These are phyloP conservation scores for Drosophila triauraria DNA, from an alignment of 1,140 invertebrate species.

Conservation along the genomic window DNA sequence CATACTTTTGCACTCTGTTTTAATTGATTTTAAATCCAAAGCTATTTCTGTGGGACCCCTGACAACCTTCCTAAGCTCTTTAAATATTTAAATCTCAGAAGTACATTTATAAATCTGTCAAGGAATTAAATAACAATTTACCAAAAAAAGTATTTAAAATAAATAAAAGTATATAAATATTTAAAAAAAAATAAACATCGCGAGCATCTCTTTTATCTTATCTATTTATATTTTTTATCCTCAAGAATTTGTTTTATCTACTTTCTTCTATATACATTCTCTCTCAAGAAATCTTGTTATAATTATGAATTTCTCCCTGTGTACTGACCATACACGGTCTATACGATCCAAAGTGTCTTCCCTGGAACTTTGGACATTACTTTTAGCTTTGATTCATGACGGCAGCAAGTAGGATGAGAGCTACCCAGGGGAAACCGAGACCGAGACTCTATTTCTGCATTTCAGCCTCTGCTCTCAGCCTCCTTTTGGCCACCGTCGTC, in stretches of 20 bases:
- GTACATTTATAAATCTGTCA: not conserved
- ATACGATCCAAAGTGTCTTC: constrained; percentile 39
- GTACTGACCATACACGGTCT: constrained; percentile 17
- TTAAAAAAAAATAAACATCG: no score
- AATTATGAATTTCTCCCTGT: constrained; percentile 3
- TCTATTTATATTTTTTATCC: no score
- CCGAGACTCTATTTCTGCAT: constrained; percentile 27
- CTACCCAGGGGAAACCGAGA: constrained; percentile 2
- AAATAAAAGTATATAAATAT: no score
- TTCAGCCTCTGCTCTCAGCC: not conserved
- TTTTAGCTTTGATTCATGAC: constrained; percentile 52
- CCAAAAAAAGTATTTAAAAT: no score
- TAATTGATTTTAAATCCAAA: not conserved
- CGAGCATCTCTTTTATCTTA: no score
- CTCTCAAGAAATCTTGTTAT: not conserved
- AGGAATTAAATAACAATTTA: no score
- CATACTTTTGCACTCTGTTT: not conserved
- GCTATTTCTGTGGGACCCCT: not conserved
- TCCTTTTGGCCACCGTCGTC: constrained; percentile 2
- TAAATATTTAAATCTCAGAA: not conserved
- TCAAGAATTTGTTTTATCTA: no score
- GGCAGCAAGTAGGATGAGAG: constrained; percentile 3
- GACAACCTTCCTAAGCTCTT: no score
- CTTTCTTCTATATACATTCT: no score
- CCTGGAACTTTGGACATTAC: constrained; percentile 47